Evolutionary conservation across 2,797 vertebrate genomes (phyloP), one percentile per base, ranked within the genome.

Genomic region (Anguilla anguilla): DNA sequence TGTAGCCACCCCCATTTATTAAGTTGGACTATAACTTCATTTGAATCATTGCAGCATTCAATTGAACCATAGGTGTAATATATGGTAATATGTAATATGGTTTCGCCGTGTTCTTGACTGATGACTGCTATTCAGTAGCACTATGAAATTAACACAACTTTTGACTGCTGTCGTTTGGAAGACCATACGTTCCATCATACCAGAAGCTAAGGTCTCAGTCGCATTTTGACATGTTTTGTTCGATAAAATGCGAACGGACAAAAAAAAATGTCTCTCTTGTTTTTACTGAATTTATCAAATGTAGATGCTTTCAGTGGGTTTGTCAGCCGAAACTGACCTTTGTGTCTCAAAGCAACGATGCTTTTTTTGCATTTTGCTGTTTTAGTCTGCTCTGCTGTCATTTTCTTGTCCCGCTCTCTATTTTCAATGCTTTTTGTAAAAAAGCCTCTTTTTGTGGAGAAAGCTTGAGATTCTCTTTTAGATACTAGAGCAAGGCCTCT

Each of bases 401-500:
- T 84, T 28, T 6, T 84, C 1, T 74, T 31, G 31, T 74, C 31
- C 28, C 35, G 1, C 31, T 79, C 69, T 39, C 31, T 79, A 35
- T 79, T 43, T 79, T 39, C 17, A 15, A 19, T 79, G 13, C 4
- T 79, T 79, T 43, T 79, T 79, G 31, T 64, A 4, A 64, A 43
- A 79, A 79, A 43, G 39, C 28, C 72, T 79, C 3, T 46, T 79
- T 79, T 79, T 79, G 74, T 79, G 17, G 74, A 79, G 39, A 79
- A 28, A 79, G 74, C 39, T 39, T 6, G 74, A 43, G 74, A 39
- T 43, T 46, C 74, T 64, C 1, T 17, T 79, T 39, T 79, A 6
- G 74, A 74, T 35, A 1, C 1, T 1, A 15, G 69, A 74, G 28
- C 28, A 15, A 22, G 79, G 3, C 74, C 15, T 43, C 3, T 79